Conservation (phyloP, 2,888 invertebrate species). For the Hemaris fuciformis region DNA sequence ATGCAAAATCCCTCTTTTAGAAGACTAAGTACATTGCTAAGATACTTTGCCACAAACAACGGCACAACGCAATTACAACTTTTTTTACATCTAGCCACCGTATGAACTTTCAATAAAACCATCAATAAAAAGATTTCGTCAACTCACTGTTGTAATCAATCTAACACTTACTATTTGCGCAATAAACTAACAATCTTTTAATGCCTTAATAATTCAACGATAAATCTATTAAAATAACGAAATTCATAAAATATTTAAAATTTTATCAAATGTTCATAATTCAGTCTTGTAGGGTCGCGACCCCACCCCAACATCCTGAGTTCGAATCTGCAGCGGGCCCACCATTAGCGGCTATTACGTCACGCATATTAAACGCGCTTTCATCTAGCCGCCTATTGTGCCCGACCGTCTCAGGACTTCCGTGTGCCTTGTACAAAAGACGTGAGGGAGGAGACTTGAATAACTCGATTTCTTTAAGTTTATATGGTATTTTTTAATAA, state of each 20-base stretch:
- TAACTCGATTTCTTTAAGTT: not conserved
- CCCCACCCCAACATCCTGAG: not conserved
- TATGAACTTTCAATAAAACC: too few relatives aligned
- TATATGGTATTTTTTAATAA: not conserved
- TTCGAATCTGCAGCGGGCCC: slow-evolving; percentile 22
- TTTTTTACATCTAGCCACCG: too few relatives aligned
- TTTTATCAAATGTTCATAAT: not conserved
- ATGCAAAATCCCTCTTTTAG: too few relatives aligned
- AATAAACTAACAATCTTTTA: too few relatives aligned
- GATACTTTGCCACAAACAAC: not conserved
- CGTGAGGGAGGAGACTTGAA: slow-evolving; percentile 3
- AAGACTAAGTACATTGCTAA: not conserved
- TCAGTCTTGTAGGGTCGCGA: not conserved
- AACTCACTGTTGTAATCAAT: too few relatives aligned
- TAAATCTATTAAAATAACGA: not conserved
- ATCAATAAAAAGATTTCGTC: too few relatives aligned
- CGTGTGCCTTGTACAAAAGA: slow-evolving; percentile 45
- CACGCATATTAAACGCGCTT: slow-evolving; percentile 73
- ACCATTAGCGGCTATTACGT: slow-evolving; percentile 62
- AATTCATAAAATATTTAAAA: not conserved
- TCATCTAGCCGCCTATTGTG: slow-evolving; percentile 77
- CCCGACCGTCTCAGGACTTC: slow-evolving; percentile 51
- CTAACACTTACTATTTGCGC: too few relatives aligned
- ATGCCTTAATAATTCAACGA: too few relatives aligned
- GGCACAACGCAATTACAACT: too few relatives aligned